phyloP scores from a whole-genome alignment of 92 coral and sea anemone genomes.

The Chrysogorgia sp. region DNA sequence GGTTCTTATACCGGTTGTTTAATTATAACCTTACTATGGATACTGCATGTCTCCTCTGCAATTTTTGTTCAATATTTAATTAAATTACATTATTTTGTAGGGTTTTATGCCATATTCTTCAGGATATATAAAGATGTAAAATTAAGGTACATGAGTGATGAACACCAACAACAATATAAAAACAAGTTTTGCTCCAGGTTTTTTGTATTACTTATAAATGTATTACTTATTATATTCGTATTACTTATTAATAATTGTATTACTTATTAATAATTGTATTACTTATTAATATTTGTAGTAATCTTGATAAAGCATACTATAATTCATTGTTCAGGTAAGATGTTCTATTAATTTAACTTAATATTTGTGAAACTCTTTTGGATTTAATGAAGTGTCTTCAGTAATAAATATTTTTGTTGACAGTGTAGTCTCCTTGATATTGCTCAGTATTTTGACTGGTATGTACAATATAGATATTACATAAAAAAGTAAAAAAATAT shows the following conservation, averaged over 20 bases:
- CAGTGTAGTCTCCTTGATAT: constrained; percentile 64
- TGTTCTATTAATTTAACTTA: not conserved
- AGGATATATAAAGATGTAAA: constrained; percentile 15
- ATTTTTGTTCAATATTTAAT: no score
- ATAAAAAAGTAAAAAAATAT: constrained; percentile 14
- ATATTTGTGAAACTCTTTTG: not conserved
- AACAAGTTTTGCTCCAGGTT: no score
- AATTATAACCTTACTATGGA: not conserved
- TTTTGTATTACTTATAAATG: not conserved
- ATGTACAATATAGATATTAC: not conserved
- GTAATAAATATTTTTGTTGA: not conserved
- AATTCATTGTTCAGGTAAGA: constrained; percentile 59
- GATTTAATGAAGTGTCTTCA: not conserved
- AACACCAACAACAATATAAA: no score
- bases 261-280: no score
- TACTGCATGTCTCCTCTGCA: no score
- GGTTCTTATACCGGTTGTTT: not conserved
- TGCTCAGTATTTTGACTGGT: constrained; percentile 68
- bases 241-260: no score
- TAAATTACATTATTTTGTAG: not conserved
- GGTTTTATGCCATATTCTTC: not conserved
- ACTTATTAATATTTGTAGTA: no score
- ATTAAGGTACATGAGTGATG: constrained; percentile 3
- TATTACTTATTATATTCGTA: not conserved
- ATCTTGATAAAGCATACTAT: constrained; percentile 52